These are phyloP conservation scores for Hyles euphorbiae DNA, from an alignment of 1,140 invertebrate genomes.

Conservation along the genomic window DNA sequence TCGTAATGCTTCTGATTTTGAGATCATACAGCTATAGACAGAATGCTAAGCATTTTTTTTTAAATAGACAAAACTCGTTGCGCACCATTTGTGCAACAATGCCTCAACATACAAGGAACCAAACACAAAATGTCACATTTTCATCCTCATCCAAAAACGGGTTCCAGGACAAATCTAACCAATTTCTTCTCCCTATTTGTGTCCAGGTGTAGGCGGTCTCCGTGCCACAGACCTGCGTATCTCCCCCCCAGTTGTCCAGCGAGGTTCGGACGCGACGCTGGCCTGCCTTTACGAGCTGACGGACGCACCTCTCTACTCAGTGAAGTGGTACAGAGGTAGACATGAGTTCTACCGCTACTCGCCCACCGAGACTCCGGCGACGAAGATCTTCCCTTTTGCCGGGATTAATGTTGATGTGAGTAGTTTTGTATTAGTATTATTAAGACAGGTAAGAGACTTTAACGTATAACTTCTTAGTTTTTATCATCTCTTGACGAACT, in stretches of 20 bases:
- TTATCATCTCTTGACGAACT: no score
- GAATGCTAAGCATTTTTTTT: no score
- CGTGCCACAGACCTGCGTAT: conserved; percentile 66
- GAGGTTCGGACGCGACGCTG: conserved; percentile 58
- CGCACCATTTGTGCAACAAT: no score
- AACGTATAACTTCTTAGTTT: no score
- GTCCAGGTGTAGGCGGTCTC: conserved; percentile 62
- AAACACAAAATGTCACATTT: no score
- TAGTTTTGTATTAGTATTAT: no score
- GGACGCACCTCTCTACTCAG: conserved; percentile 81
- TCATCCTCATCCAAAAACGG: no score
- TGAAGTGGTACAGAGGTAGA: conserved; percentile 87
- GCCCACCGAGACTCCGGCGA: conserved; percentile 78
- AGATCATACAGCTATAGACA: no score
- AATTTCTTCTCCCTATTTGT: background rate
- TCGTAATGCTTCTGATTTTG: no score
- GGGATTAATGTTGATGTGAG: conserved; percentile 86
- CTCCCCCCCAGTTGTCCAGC: conserved; percentile 63
- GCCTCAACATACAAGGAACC: no score
- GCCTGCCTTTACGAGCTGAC: conserved; percentile 83
- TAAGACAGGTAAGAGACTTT: background rate
- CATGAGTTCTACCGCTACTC: conserved; percentile 84
- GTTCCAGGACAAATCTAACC: no score
- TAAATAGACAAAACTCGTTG: no score
- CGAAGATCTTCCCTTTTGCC: conserved; percentile 81